Percentiles rank a stretch among this genome's conserved stretches.
phyloP scores from a whole-genome alignment of 1,140 invertebrate genomes.

The Drosophila ogumai region DNA sequence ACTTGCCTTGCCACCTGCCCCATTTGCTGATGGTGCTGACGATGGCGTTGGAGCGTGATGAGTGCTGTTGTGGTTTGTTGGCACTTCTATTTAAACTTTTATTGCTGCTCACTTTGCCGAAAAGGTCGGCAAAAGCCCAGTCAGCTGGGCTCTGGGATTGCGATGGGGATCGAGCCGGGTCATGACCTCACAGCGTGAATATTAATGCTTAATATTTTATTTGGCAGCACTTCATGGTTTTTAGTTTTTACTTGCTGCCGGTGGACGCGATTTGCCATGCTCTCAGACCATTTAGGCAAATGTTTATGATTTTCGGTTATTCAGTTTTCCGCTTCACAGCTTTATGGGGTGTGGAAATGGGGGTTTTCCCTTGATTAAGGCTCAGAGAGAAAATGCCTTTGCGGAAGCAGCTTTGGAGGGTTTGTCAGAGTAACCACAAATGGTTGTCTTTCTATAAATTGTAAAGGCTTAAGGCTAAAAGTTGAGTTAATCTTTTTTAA shows the following conservation, averaged over 20 bases:
- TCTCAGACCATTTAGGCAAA: constrained; percentile 42
- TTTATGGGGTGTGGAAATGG: constrained; percentile 40
- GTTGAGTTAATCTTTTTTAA: too few relatives aligned
- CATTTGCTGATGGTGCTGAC: constrained; percentile 48
- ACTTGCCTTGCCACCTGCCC: constrained; percentile 36
- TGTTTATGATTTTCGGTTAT: constrained; percentile 44
- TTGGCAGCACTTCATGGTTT: constrained; percentile 55
- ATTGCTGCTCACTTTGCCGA: constrained; percentile 75
- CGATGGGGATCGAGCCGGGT: constrained; percentile 16
- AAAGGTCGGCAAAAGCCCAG: constrained; percentile 47
- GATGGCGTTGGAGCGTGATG: constrained; percentile 76
- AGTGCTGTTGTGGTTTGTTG: constrained; percentile 82
- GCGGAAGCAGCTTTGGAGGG: neutral
- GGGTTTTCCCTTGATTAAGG: constrained; percentile 34
- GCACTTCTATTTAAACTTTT: constrained; percentile 83
- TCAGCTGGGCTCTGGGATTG: constrained; percentile 26
- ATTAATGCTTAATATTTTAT: constrained; percentile 72
- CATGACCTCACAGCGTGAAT: constrained; percentile 54
- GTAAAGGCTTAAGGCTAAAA: too few relatives aligned
- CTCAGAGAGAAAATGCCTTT: neutral
- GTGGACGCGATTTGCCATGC: constrained; percentile 20
- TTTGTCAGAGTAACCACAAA: neutral
- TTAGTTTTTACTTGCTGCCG: constrained; percentile 52
- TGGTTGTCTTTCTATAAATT: neutral
- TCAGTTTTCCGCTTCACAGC: constrained; percentile 6